These are phyloP conservation scores for Notarius lentiginosus DNA, from an alignment of 2,113 vertebrate genomes.

Conservation along the genomic window DNA sequence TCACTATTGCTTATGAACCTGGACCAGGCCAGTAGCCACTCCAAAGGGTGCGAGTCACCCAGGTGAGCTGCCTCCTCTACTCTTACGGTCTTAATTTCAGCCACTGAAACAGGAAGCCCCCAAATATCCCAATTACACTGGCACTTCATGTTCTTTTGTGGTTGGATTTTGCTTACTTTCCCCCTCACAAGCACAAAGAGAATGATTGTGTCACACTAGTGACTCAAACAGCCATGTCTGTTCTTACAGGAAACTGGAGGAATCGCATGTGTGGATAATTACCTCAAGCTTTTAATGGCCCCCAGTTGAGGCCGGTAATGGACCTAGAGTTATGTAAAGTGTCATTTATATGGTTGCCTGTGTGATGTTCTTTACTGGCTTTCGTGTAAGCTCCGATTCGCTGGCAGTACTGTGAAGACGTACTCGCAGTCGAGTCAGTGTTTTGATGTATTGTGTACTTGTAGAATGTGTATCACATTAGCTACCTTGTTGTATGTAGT, in stretches of 20 bases:
- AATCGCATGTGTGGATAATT: constrained; percentile 58
- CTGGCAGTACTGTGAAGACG: background rate
- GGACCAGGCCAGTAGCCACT: constrained; percentile 72
- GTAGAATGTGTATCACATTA: constrained; percentile 25
- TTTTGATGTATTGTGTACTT: constrained; percentile 9
- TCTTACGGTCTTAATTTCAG: constrained; percentile 85
- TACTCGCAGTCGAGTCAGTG: constrained; percentile 13
- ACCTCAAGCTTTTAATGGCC: constrained; percentile 62
- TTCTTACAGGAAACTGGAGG: constrained; percentile 60
- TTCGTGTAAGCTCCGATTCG: constrained; percentile 1
- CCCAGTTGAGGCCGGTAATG: constrained; percentile 57
- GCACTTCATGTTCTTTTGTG: constrained; percentile 90
- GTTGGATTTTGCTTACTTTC: constrained; percentile 68
- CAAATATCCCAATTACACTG: constrained; percentile 94
- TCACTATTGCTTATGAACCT: constrained; percentile 78
- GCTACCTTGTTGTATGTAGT: background rate
- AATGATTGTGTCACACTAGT: constrained; percentile 70
- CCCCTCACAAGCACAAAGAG: constrained; percentile 73
- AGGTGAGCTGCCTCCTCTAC: constrained; percentile 72
- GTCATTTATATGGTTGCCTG: constrained; percentile 29
- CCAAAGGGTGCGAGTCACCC: constrained; percentile 65
- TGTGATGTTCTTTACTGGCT: constrained; percentile 8
- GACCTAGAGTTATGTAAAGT: constrained; percentile 54
- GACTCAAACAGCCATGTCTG: constrained; percentile 72
- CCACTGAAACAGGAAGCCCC: constrained; percentile 81